Evolutionary conservation across 2,113 vertebrate species (phyloP).

Genomic region (Spermophilus dauricus): DNA sequence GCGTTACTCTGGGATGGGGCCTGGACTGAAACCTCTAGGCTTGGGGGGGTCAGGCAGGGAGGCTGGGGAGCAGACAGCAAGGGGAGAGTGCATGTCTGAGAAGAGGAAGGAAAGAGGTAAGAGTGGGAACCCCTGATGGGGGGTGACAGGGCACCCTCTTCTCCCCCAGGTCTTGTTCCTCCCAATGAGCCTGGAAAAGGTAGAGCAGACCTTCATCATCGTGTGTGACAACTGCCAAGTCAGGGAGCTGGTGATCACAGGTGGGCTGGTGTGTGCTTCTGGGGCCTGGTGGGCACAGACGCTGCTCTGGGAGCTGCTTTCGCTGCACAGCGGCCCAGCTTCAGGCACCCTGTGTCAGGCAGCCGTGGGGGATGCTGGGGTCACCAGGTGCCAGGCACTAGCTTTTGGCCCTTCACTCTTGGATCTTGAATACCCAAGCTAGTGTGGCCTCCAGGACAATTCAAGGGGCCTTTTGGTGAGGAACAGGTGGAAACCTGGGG

Average conservation of each 20-base stretch:
- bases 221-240: slow-evolving; percentile 95
- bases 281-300: fast-evolving
- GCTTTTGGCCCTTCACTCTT: background rate
- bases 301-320: background rate
- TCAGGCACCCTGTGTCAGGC: fast-evolving
- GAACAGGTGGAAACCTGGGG: background rate
- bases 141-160: background rate
- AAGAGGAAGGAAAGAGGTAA: background rate
- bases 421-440: background rate
- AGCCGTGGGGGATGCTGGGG: background rate
- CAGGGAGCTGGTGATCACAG: slow-evolving; percentile 91
- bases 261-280: slow-evolving; percentile 83
- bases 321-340: fast-evolving
- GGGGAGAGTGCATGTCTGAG: background rate
- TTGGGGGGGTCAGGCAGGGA: background rate
- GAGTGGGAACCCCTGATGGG: background rate
- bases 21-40: background rate
- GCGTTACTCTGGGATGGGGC: background rate
- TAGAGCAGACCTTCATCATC: slow-evolving; percentile 88
- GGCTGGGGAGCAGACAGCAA: too few relatives aligned
- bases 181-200: slow-evolving; percentile 88
- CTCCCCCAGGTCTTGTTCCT: slow-evolving; percentile 93
- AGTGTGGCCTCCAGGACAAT: background rate
- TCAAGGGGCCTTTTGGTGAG: background rate
- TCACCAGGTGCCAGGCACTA: background rate